Evolutionary conservation across 2,113 vertebrate species (phyloP).

Genomic region (Crotalus tigris): DNA sequence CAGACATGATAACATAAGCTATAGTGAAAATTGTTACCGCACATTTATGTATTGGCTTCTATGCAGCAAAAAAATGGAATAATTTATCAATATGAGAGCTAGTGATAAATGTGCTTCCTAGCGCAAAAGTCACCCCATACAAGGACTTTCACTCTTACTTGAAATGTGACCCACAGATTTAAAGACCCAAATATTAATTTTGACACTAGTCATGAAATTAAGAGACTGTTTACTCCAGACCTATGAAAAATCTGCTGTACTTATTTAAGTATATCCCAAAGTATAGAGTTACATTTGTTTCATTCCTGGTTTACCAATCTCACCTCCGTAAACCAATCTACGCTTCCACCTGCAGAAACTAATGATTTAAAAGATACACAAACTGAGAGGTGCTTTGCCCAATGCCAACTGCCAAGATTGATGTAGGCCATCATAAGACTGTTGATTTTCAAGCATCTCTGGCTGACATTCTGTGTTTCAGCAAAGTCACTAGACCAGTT

Average conservation of each 20-base stretch:
- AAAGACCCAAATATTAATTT: background rate
- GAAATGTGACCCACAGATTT: background rate
- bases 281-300: background rate
- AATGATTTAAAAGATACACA: background rate
- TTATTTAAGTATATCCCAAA: background rate
- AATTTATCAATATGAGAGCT: background rate
- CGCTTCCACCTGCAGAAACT: background rate
- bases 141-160: background rate
- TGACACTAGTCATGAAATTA: background rate
- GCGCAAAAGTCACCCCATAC: background rate
- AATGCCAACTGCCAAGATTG: conserved; percentile 6
- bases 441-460: background rate
- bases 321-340: background rate
- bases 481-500: conserved; percentile 17
- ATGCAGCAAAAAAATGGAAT: background rate
- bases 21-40: background rate
- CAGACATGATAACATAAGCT: background rate
- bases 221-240: background rate
- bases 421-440: background rate
- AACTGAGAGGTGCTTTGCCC: background rate
- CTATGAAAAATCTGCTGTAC: conserved; percentile 1
- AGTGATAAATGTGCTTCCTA: background rate
- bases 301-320: conserved; percentile 1
- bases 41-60: background rate
- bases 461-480: conserved; percentile 9